phyloP scores from a whole-genome alignment of 2,888 invertebrate genomes.

The Bombyx huttoni region DNA sequence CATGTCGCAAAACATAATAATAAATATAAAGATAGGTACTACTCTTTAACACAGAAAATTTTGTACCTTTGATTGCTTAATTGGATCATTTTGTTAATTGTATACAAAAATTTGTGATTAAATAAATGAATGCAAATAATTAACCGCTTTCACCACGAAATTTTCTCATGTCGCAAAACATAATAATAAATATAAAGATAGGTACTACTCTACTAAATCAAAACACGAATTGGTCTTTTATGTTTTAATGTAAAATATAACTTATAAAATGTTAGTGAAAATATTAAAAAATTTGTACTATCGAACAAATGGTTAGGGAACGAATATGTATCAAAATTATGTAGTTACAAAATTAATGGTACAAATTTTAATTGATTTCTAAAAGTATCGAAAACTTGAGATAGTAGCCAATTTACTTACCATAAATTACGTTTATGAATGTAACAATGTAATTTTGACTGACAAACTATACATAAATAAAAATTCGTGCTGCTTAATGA shows the following conservation, averaged over 20 bases:
- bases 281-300: conserved; percentile 45
- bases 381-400: background rate
- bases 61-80: too few species aligned
- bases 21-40: conserved; percentile 40
- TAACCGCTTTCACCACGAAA: background rate
- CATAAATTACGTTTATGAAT: background rate
- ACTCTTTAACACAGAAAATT: too few species aligned
- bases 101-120: background rate
- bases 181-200: conserved; percentile 15
- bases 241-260: conserved; percentile 63
- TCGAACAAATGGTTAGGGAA: conserved; percentile 25
- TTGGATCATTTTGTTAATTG: too few species aligned
- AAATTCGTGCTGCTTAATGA: background rate
- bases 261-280: conserved; percentile 49
- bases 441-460: background rate
- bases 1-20: background rate
- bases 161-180: conserved; percentile 1
- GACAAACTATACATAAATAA: background rate
- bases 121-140: too few species aligned
- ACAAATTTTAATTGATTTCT: background rate
- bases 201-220: conserved; percentile 71
- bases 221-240: conserved; percentile 66
- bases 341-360: conserved; percentile 6
- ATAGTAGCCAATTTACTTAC: background rate
- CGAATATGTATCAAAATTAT: conserved; percentile 10